Evolutionary conservation across 2,113 vertebrate species (phyloP).

Genomic region (Bucco capensis): DNA sequence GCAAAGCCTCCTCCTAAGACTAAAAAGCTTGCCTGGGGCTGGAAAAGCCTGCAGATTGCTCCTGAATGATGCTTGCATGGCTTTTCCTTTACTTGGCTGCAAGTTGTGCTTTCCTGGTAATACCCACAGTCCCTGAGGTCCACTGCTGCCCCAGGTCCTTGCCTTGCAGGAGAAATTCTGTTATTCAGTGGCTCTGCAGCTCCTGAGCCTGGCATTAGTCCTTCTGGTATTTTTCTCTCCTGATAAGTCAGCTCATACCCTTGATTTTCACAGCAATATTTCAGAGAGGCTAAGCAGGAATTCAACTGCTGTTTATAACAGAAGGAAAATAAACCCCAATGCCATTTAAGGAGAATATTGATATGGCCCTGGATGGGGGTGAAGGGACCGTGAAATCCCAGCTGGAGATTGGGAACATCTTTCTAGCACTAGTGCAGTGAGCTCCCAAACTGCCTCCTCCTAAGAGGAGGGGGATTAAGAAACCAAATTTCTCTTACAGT

Average conservation of each 20-base stretch:
- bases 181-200: not conserved
- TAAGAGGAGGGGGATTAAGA: not conserved
- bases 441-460: not conserved
- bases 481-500: not conserved
- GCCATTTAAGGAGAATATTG: slow-evolving; percentile 4
- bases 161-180: not conserved
- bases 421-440: not conserved
- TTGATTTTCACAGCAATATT: slow-evolving; percentile 45
- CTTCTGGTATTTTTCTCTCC: not conserved
- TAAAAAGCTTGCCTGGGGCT: not conserved
- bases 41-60: not conserved
- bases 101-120: not conserved
- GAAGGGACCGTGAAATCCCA: slow-evolving; percentile 1
- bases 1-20: not conserved
- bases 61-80: not conserved
- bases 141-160: not conserved
- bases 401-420: not conserved
- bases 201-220: slow-evolving; percentile 8
- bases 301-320: not conserved
- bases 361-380: not conserved
- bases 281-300: not conserved
- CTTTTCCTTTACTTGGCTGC: not conserved
- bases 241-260: slow-evolving; percentile 28
- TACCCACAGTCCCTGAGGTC: not conserved
- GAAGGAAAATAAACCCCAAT: slow-evolving; percentile 11